A percentile compares a stretch with the other conserved stretches of the same genome.
Conservation (phyloP, 2,797 vertebrate genomes). For the Enteromius radiatus region DNA sequence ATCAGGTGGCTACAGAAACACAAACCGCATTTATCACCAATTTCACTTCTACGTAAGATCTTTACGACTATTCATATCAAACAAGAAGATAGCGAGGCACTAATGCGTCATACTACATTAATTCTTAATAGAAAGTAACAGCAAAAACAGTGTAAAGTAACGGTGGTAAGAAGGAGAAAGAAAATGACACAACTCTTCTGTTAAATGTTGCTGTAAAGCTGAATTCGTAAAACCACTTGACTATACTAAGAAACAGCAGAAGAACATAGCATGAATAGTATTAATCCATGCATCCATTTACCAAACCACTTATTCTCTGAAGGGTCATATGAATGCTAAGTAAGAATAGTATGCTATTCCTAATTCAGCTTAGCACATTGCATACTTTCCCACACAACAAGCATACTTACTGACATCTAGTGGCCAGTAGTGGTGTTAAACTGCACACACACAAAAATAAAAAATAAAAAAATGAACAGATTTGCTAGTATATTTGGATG, state of each 20-base stretch:
- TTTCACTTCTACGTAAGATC: slow-evolving; percentile 12
- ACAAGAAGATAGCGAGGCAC: not conserved
- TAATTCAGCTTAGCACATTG: not conserved
- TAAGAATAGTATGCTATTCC: not conserved
- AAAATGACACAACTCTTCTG: slow-evolving; percentile 10
- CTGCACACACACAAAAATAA: not conserved
- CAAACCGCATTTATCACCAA: slow-evolving; percentile 5
- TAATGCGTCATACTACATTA: not conserved
- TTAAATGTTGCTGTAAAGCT: not conserved
- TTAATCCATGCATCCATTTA: not conserved
- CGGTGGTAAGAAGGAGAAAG: not conserved
- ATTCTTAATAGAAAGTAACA: slow-evolving; percentile 3
- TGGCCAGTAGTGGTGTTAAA: slow-evolving; percentile 7
- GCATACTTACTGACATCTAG: slow-evolving; percentile 39
- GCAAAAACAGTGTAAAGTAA: not conserved
- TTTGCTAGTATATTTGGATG: not conserved
- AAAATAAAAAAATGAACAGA: not conserved
- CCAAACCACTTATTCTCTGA: not conserved
- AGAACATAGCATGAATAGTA: not conserved
- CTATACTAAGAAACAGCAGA: not conserved
- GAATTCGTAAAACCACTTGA: not conserved
- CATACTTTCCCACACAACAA: not conserved
- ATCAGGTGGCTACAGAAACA: not conserved
- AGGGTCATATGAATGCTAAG: not conserved
- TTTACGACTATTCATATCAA: not conserved